Evolutionary conservation across 2,888 invertebrate species (phyloP), one percentile per base, ranked within the genome.

Genomic region (Melangyna quadrimaculata): DNA sequence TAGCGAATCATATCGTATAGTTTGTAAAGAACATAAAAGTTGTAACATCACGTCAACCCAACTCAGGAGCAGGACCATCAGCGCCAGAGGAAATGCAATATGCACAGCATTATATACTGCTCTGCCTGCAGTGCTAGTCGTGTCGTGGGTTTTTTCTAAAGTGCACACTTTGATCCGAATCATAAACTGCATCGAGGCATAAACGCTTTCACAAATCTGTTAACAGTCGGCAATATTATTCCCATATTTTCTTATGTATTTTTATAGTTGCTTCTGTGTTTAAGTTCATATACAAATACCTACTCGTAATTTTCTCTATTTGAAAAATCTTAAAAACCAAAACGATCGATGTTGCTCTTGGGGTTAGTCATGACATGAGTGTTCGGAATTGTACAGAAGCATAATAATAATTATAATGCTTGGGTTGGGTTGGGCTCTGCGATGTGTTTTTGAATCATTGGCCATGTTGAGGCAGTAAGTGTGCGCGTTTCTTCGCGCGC

Each of bases 151-250:
- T 45, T 55, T n/a, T 48, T 48, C 48, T 61, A 75, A 74, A 86
- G 81, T 77, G 81, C 67, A 72, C 84, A 80, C 84, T 86, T 77
- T 81, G 73, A 81, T 73, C 77, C 72, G 72, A 67, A 87, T 87
- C 87, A 80, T 87, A 72, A 87, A 84, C 82, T 87, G 84, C 87
- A 84, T 80, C 84, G 80, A 78, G 84, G 87, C 87, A 87, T 87
- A 87, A 87, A 87, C 88, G 84, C 87, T 87, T 89, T 87, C 89
- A 91, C 91, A 91, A 91, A 91, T 91, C 91, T 91, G 88, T 91
- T 91, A 91, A 90, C 91, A 91, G 91, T 90, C 89, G 90, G 90
- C 90, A 90, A 91, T 91, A 91, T 90, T 91, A 88, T 87, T 89
- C 84, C 81, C 86, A 86, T 86, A 86, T 78, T 86, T 84, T 84